Evolutionary conservation across 2,113 vertebrate genomes (phyloP), one percentile per base, ranked within the genome.

Genomic region (Coryphaenoides rupestris): DNA sequence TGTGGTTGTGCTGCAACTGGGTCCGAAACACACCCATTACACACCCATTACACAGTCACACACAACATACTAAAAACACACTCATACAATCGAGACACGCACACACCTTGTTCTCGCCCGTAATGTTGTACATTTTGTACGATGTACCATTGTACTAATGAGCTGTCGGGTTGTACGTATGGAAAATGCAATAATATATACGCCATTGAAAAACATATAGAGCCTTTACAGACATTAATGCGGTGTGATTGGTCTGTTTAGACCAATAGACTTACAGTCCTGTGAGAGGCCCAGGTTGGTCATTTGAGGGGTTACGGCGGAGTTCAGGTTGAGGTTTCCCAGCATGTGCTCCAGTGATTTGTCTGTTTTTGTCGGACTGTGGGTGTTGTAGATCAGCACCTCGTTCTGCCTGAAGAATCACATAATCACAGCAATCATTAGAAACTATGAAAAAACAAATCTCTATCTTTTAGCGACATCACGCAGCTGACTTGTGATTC

Each of bases 261-360:
- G 61, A 26, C n/a, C n/a, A n/a, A 21, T 1, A n/a, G 1, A 74
- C 93, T 88, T 82, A 99, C 97, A 87, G 77, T 86, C 87, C 58
- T 80, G 90, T 23, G 96, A 93, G 82, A 99, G 88, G 33, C 89
- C 89, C 14, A 91, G 81, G 0, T 90, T 92, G 75, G 87, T 91
- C 76, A 94, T 80, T 66, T 83, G 92, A 78, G 91, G 88, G 3
- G 89, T 91, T 72, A 86, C 78, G 19, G 89, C 77, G 19, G 93
- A 90, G 75, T 85, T 94, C 69, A 95, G 82, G 81, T 93, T 95
- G 65, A 98, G 88, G 74, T 95, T 94, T 86, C 91, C 90, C 80
- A 95, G 91, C 46, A 98, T 87, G 56, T 96, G 92, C 80, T 96
- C 94, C 69, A 98, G 82, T 69, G 87, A 79, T 75, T 77, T 93